Base-by-base conservation (phyloP, 2,113 vertebrate genomes). In the Python bivittatus region DNA sequence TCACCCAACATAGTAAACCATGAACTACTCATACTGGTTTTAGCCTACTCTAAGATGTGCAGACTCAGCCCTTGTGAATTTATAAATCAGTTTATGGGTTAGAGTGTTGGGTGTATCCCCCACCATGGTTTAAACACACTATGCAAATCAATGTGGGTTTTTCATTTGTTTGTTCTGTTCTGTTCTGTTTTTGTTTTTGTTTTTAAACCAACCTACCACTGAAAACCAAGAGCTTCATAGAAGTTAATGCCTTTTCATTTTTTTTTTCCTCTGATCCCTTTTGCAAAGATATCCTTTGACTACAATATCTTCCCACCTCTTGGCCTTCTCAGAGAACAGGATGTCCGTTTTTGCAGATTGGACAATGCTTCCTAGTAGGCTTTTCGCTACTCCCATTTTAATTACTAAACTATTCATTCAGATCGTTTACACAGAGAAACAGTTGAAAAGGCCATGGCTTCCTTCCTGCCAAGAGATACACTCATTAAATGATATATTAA, bases 401-500 rank as follows among this genome's bases (percentile, higher is more conserved):
- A 89, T 92, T 89, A 85, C 58, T 38, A 85, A 89, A 64, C 91
- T 89, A 84, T 89, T 92, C 83, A 89, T 85, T 92, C 91, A 54
- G 92, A 94, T 92, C 48, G 23, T 91, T 54, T 53, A 23, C 58
- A 83, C 1, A 96, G 8, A 11, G 92, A 68, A 93, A 86, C 88
- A 89, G 86, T 9, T 91, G 60, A 94, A 91, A 92, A 94, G 92
- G 91, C 85, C 93, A 92, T 96, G 87, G 94, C 84, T 94, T 93
- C 86, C 83, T 89, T 89, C 84, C 85, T 94, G 87, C 94, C 88
- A 95, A 94, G 96, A 91, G 58, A 87, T 93, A 93, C 88, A 92
- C 89, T 91, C 85, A 93, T 92, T 92, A 92, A 92, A 5, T 0
- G 58, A 61, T 33, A 60, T 93, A 95, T 96, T 95, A 96, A 94